Percentiles rank a stretch among this genome's conserved stretches.
phyloP scores from a whole-genome alignment of 2,888 invertebrate species.

The Leucozona laternaria region DNA sequence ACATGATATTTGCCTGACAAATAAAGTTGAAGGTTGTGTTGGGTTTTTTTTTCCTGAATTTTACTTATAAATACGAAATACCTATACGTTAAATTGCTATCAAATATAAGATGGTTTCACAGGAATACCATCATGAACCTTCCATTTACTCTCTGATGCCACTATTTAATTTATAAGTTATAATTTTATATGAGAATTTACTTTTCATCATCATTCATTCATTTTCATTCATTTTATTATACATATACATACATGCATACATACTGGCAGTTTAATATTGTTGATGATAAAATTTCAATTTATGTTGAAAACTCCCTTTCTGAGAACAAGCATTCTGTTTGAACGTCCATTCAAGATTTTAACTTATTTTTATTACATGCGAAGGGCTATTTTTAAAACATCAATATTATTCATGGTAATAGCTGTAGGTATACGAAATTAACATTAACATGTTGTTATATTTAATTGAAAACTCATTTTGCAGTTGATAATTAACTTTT shows the following conservation, averaged over 20 bases:
- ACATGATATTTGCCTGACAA: slow-evolving; percentile 14
- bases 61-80: background rate
- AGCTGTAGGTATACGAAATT: too few species aligned
- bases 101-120: background rate
- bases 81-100: background rate
- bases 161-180: background rate
- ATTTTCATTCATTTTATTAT: too few species aligned
- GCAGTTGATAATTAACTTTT: too few species aligned
- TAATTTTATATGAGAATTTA: background rate
- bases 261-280: background rate
- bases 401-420: background rate
- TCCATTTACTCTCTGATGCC: background rate
- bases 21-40: background rate
- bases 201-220: too few species aligned
- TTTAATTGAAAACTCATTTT: too few species aligned
- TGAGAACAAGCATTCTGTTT: background rate
- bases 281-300: background rate
- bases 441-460: too few species aligned
- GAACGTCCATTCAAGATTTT: background rate
- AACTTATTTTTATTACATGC: background rate
- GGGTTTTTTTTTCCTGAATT: background rate
- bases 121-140: background rate
- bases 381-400: background rate
- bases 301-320: background rate
- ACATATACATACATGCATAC: background rate